phyloP scores from a whole-genome alignment of 37 sponge, comb jelly and placozoan species.

The Spongia lamella region DNA sequence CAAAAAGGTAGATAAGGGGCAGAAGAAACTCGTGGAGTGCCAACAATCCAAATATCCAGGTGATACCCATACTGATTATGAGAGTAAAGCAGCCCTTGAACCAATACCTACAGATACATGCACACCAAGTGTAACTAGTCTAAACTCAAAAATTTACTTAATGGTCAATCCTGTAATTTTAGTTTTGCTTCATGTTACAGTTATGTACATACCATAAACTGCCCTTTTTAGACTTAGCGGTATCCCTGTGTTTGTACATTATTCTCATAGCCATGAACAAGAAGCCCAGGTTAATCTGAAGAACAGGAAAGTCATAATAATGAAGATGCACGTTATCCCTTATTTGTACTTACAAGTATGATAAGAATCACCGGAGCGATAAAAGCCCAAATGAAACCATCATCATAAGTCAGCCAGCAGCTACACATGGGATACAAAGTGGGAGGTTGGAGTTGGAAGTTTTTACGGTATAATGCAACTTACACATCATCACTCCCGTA shows the following conservation, averaged over 20 bases:
- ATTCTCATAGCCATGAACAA: slow-evolving; percentile 49
- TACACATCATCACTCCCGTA: too few species aligned
- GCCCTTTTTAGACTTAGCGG: neutral
- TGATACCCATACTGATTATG: slow-evolving; percentile 51
- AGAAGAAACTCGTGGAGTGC: slow-evolving; percentile 20
- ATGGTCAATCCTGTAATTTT: neutral
- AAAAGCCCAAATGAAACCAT: neutral
- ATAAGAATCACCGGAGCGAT: slow-evolving; percentile 10
- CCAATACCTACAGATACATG: slow-evolving; percentile 38
- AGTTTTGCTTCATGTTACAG: neutral
- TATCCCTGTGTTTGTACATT: slow-evolving; percentile 35
- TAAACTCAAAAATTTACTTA: neutral
- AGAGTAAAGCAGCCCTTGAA: slow-evolving; percentile 44
- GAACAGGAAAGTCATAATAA: neutral
- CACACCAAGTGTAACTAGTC: too few species aligned
- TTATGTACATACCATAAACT: neutral
- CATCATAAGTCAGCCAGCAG: slow-evolving; percentile 11
- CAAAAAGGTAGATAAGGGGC: slow-evolving; percentile 45
- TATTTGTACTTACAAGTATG: neutral
- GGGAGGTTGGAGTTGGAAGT: neutral
- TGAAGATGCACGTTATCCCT: neutral
- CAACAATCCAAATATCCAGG: slow-evolving; percentile 55
- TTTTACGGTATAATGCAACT: neutral
- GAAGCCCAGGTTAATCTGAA: slow-evolving; percentile 52
- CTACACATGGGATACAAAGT: neutral